Evolutionary conservation across 2,113 vertebrate genomes (phyloP), one percentile per base, ranked within the genome.

Genomic region (Podarcis muralis): DNA sequence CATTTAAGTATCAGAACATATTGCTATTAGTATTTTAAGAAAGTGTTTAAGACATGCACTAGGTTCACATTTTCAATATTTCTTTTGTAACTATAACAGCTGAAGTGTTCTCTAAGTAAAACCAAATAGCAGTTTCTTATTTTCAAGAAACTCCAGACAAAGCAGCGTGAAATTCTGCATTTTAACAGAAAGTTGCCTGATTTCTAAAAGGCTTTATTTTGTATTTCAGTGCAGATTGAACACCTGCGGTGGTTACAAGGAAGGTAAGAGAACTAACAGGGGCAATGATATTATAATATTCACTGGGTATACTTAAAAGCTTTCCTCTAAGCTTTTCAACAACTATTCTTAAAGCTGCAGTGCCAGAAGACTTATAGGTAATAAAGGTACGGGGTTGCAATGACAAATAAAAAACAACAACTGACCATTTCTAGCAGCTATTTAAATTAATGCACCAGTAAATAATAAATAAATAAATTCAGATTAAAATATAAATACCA

Each of bases 331-430:
- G 79, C 4, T 32, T 71, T 48, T 18, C 48, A 84, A 57, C n/a
- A 23, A 83, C 48, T 32, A 84, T 53, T 84, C n/a, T 74, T 74
- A 74, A 84, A 5, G 40, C 85, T 30, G 27, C 69, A 3, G 12
- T 86, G 25, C 87, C 53, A 40, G 0, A 20, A 9, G 3, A 3
- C 15, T 79, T 89, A 35, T 68, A 7, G 12, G 65, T n/a, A 74
- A 22, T 16, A 53, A 5, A 11, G 32, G 48, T n/a, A 81, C 37
- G 11, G 23, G 76, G 25, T 1, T 20, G 32, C 0, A 0, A 3
- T 76, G 62, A 23, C 0, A 1, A 65, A 32, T 88, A 78, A 11
- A n/a, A 66, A 79, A 78, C 72, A 23, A 76, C 30, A n/a, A 11
- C 15, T 6, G 79, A 85, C 43, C 0, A 12, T 53, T 85, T 9